Evolutionary conservation across 2,113 vertebrate species (phyloP).

Genomic region (Tetraodon nigroviridis): DNA sequence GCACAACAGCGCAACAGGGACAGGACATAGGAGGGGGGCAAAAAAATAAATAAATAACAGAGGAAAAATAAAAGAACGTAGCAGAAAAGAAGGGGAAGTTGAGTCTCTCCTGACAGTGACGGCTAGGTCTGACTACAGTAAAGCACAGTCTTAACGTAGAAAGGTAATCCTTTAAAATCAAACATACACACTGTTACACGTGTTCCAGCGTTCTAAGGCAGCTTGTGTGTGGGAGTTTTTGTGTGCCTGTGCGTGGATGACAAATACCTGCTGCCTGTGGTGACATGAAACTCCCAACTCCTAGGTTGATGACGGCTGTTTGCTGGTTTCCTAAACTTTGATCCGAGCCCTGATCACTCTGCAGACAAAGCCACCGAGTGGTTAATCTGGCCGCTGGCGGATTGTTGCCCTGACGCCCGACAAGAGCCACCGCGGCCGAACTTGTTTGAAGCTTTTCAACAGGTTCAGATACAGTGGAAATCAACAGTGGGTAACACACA

Average conservation of each 20-base stretch:
- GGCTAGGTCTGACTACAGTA: too few species aligned
- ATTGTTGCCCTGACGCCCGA: constrained; percentile 4
- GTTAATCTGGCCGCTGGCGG: background rate
- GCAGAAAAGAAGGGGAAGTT: constrained; percentile 73
- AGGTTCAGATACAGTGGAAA: background rate
- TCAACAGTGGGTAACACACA: background rate
- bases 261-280: constrained; percentile 81
- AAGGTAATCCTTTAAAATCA: too few species aligned
- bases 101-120: constrained; percentile 76
- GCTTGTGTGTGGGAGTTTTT: background rate
- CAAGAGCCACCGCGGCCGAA: background rate
- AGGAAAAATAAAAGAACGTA: constrained; percentile 64
- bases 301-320: constrained; percentile 92
- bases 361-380: constrained; percentile 39
- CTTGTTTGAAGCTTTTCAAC: background rate
- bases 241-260: constrained; percentile 13
- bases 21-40: constrained; percentile 50
- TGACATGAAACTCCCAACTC: constrained; percentile 89
- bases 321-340: constrained; percentile 87
- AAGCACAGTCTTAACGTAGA: constrained; percentile 19
- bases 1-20: constrained; percentile 34
- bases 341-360: constrained; percentile 88
- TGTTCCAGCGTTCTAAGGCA: constrained; percentile 2
- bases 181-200: too few species aligned
- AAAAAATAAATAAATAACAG: constrained; percentile 30